Evolutionary conservation across 2,797 vertebrate genomes (phyloP).

Genomic region (Hydrocynus forskahlii): DNA sequence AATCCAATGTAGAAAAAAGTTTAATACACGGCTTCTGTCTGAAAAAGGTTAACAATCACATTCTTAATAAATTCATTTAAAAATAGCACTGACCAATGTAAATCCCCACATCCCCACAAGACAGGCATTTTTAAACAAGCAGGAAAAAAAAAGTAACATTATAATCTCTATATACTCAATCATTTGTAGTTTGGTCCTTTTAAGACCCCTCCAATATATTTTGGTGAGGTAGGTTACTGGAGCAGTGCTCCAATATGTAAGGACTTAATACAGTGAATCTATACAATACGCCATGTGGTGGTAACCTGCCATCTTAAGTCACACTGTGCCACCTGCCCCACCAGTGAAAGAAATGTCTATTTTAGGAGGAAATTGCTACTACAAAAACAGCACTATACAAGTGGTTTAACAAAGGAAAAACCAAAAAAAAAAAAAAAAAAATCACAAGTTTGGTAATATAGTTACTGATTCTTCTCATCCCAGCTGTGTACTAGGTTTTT

Average conservation of each 20-base stretch:
- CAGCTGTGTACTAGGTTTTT: background rate
- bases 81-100: slow-evolving; percentile 75
- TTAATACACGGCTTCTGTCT: slow-evolving; percentile 82
- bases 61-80: slow-evolving; percentile 74
- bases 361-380: slow-evolving; percentile 56
- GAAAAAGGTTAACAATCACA: slow-evolving; percentile 77
- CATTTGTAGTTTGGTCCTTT: slow-evolving; percentile 65
- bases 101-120: slow-evolving; percentile 63
- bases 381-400: slow-evolving; percentile 57
- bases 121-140: slow-evolving; percentile 61
- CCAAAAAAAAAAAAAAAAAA: slow-evolving; percentile 57
- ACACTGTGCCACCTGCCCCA: slow-evolving; percentile 31
- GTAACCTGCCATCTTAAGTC: slow-evolving; percentile 31
- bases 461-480: slow-evolving; percentile 19
- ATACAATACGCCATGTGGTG: slow-evolving; percentile 47
- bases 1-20: slow-evolving; percentile 85
- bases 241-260: slow-evolving; percentile 62
- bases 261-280: slow-evolving; percentile 59
- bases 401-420: slow-evolving; percentile 48
- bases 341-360: slow-evolving; percentile 50
- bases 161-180: slow-evolving; percentile 64
- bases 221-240: slow-evolving; percentile 76
- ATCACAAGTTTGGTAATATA: slow-evolving; percentile 57
- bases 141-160: slow-evolving; percentile 49
- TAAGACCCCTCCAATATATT: slow-evolving; percentile 60